Base-by-base conservation (phyloP, 2,797 vertebrate species). In the Bradypodion pumilum region DNA sequence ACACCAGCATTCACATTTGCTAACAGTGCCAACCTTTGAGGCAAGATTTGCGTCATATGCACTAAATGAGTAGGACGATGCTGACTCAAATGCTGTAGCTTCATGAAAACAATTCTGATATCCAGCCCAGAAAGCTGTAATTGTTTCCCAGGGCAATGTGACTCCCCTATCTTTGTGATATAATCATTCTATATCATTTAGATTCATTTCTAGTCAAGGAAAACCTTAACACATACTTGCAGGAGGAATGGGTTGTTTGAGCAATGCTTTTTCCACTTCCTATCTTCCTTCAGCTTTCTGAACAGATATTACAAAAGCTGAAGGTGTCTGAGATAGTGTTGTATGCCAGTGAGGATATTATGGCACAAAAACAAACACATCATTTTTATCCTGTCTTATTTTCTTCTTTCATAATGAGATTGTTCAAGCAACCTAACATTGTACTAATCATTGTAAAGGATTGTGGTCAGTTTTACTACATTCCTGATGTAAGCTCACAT, bases 401-500 rank as follows among this genome's bases (percentile, higher is more conserved):
- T 60, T 79, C 44, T 42, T 19, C 12, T 62, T 49, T 52, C 9
- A 52, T 23, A 44, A 70, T 4, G 3, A 69, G 62, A n/a, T 40
- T n/a, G 60, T 73, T 90, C 86, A 87, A 90, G 84, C 49, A 85
- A 81, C 88, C 86, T 81, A 83, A 40, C 86, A 84, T 40, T 87
- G 81, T 66, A 91, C 74, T 74, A 87, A 84, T 77, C 66, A 68
- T 80, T 56, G 52, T 56, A 83, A 88, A 89, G 90, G 72, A 65
- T 85, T 89, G 76, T 87, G 62, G 80, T 94, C 73, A 82, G 76
- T 65, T 90, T 25, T 85, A 80, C 52, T 84, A 91, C 90, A 90
- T 92, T 83, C 82, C 84, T 89, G 78, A 63, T 87, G 87, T 85
- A 88, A 44, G 90, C 89, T 91, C 75, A 12, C 60, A 80, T 91